Base-by-base conservation (phyloP, 1,140 invertebrate species). In the Temnothorax longispinosus region DNA sequence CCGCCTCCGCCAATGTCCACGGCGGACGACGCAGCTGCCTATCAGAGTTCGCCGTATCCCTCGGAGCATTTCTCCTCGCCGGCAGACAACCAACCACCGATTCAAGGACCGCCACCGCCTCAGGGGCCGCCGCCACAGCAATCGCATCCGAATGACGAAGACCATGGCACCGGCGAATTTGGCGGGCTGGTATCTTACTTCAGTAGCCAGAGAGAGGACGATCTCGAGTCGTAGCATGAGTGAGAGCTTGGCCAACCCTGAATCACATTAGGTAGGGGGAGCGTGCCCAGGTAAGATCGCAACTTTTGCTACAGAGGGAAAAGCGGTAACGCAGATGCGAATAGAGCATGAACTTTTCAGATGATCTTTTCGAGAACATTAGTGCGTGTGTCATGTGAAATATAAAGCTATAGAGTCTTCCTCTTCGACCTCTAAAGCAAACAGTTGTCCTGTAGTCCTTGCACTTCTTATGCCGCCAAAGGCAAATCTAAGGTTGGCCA, bases 121-220 rank as follows among this genome's bases (percentile, higher is more conserved):
- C 93, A 91, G 18, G 89, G 89, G 0, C 91, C 92, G 58, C 81
- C 85, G 3, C 87, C 89, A 52, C 92, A 84, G 6, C 93, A 93
- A 52, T 75, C 78, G 41, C 90, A 89, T 58, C 85, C 78, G 32
- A 85, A 86, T 44, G 90, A 95, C 50, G 96, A 96, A 75, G 96
- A 97, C 8, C 65, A 69, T 88, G 96, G 96, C 62, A 96, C 96
- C 65, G 96, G 97, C 47, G 97, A 97, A 92, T 98, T 98, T 94
- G 97, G 97, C n/a, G 97, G 97, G 18, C 95, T 98, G 82, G 97
- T 98, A n/a, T 98, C 97, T 85, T 98, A 98, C 94, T 98, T 98
- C 95, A 98, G 97, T 84, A 98, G 97, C 94, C 97, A 98, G 94
- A 96, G 96, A 86, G 97, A 98, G 92, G 97, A 98, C 94, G 97